Evolutionary conservation across 2,113 vertebrate genomes (phyloP).

Genomic region (Alouatta palliata): DNA sequence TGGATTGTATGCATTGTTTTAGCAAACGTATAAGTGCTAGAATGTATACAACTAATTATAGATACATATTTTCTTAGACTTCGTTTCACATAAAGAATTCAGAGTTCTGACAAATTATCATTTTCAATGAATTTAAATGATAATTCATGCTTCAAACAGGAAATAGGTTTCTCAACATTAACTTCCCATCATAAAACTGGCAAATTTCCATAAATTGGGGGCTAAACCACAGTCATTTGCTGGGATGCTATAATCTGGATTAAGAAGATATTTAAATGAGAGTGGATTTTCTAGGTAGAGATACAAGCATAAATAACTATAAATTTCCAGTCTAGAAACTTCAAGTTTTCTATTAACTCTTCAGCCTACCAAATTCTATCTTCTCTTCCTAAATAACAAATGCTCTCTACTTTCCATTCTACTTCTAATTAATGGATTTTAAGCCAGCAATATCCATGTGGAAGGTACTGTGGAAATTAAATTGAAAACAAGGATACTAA

Average conservation of each 20-base stretch:
- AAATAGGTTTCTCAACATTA: background rate
- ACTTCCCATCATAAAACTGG: background rate
- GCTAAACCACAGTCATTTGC: background rate
- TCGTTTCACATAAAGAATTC: background rate
- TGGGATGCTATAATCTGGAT: background rate
- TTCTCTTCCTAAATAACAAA: background rate
- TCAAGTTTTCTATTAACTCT: background rate
- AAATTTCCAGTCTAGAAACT: background rate
- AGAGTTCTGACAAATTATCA: background rate
- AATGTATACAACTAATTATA: background rate
- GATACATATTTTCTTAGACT: background rate
- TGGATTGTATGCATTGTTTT: background rate
- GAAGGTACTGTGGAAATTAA: conserved; percentile 3
- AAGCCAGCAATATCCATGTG: background rate
- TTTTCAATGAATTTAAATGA: background rate
- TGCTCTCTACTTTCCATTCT: background rate
- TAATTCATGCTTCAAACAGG: background rate
- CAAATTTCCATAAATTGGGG: background rate
- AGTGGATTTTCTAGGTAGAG: background rate
- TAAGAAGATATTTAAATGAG: background rate
- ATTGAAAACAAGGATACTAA: background rate
- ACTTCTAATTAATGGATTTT: background rate
- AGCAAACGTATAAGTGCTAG: background rate
- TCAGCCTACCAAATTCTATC: background rate
- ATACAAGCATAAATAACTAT: background rate